These are phyloP conservation scores for Vesta saturnalis DNA, from an alignment of 2,888 invertebrate species.

Conservation along the genomic window DNA sequence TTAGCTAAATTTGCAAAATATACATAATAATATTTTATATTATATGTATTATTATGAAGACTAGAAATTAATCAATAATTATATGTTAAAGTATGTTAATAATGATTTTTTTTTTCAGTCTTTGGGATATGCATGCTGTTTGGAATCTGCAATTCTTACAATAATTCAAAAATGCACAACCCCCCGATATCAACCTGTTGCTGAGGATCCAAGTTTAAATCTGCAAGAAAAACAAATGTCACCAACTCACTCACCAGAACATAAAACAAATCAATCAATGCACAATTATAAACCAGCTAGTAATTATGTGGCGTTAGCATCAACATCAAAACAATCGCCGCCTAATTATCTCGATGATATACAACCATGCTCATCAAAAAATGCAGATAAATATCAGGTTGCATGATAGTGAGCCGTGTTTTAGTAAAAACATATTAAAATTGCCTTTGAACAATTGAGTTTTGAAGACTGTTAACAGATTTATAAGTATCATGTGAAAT, in stretches of 20 bases:
- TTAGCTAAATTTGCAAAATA: background rate
- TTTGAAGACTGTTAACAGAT: constrained; percentile 8
- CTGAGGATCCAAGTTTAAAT: constrained; percentile 70
- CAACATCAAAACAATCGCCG: constrained; percentile 65
- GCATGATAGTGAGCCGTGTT: constrained; percentile 56
- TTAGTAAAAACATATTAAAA: constrained; percentile 32
- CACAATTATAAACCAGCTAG: constrained; percentile 61
- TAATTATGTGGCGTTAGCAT: constrained; percentile 57
- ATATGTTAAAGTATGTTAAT: background rate
- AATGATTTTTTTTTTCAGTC: constrained; percentile 60
- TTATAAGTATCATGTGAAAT: constrained; percentile 19
- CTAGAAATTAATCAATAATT: background rate
- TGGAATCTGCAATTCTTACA: constrained; percentile 69
- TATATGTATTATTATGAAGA: background rate
- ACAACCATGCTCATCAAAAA: constrained; percentile 64
- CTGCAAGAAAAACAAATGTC: constrained; percentile 61
- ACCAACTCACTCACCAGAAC: constrained; percentile 55
- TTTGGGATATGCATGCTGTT: constrained; percentile 70
- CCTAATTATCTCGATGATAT: constrained; percentile 61
- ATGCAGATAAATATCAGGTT: constrained; percentile 57
- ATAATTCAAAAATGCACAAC: constrained; percentile 68
- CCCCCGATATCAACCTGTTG: constrained; percentile 69
- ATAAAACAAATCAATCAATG: constrained; percentile 59
- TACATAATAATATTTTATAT: background rate
- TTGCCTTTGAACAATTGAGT: constrained; percentile 23